Base-by-base conservation (phyloP, 2,113 vertebrate species). In the Leptobrachium ailaonicum region DNA sequence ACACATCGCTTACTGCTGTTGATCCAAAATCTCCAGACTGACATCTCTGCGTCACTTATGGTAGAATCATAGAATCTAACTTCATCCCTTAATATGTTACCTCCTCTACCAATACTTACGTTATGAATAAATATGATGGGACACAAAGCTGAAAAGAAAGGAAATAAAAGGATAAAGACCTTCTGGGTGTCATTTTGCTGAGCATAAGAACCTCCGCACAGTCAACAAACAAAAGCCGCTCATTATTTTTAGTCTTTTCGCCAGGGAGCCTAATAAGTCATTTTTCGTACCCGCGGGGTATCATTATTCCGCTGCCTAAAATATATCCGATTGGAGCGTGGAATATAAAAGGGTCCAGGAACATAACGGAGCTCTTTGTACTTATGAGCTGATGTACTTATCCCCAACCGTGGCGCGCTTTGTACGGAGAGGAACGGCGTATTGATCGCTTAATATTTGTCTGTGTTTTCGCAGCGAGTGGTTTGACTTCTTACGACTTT, bases 401-500 rank as follows among this genome's bases (percentile, higher is more conserved):
- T 66, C 40, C 45, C 77, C 77, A 73, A 64, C 77, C 56, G 70
- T 73, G 70, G 5, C n/a, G 20, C 20, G 70, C 45, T 79, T 66
- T 79, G n/a, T 73, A 40, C 66, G 14, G 20, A 44, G 62, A 66
- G 45, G 64, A 78, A 71, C 13, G 14, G 14, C 43, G 43, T 73
- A 73, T 66, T 73, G 62, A 66, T 72, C 47, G 50, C 42, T 66
- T 73, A 42, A 72, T 73, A 73, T 73, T 73, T 79, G 58, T 54
- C 60, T 72, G 12, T 66, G 58, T 72, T 79, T 20, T 66, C 77
- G 53, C 68, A 79, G 77, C 69, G 13, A 53, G 77, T 8, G 60
- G 44, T 72, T 79, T 79, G 70, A 79, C 62, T 79, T 73, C 71
- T 66, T 66, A 14, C 66, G 77, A 79, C 77, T 73, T 79, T 79